Evolutionary conservation across 2,113 vertebrate genomes (phyloP), one percentile per base, ranked within the genome.

Genomic region (Phodopus roborovskii): DNA sequence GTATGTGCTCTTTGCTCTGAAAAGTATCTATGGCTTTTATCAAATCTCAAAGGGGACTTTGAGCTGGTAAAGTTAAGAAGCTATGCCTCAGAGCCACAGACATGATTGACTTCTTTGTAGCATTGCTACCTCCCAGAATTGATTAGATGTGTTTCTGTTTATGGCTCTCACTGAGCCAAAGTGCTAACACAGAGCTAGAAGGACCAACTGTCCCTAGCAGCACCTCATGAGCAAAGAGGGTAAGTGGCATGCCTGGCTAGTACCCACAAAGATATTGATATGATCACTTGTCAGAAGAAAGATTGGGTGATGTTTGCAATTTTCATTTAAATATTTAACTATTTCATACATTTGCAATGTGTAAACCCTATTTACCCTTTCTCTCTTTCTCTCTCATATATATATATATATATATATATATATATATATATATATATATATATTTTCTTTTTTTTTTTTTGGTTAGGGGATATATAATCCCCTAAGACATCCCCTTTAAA

Each of bases 81-180:
- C 1, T 5, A n/a, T 68, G 74, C 48, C 78, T 86, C 48, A 53
- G 33, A 91, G 36, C 11, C 85, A 88, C 45, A 85, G 50, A n/a
- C 50, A 56, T 1, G 92, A 90, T 85, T 85, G 88, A 48, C 66
- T 73, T 78, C 66, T 90, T 75, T 78, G 39, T 28, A 45, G 42
- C 90, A 91, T 6, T 75, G 62, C 48, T 33, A 39, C 58, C 86
- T 60, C 71, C 45, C 71, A 78, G 68, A 82, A 91, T 12, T 91
- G 60, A 96, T 95, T 84, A 74, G 62, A 84, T 83, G 60, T 94
- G 16, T 75, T 82, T 26, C 5, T 94, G n/a, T 83, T 95, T 96
- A 39, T 73, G 58, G n/a, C 75, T 91, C 56, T 6, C 11, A 39
- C 53, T 74, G 82, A 95, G 50, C 16, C n/a, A 22, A 77, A n/a